Evolutionary conservation across 2,797 vertebrate genomes (phyloP), one percentile per base, ranked within the genome.

Genomic region (Coendou prehensilis): DNA sequence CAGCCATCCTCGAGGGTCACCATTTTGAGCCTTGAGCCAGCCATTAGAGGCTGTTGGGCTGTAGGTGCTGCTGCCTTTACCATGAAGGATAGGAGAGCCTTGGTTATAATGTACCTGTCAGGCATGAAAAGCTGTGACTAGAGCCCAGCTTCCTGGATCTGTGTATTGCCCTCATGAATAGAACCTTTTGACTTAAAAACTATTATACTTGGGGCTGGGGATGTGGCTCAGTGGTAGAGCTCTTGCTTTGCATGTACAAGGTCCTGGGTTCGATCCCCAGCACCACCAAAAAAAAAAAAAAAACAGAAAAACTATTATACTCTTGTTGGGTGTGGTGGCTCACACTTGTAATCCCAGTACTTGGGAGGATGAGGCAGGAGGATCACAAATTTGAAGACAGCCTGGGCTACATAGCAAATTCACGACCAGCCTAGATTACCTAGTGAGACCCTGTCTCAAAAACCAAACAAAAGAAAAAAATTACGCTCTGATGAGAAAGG

Each of bases 31-130:
- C 6, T 37, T 57, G 56, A 73, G 6, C 26, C 9, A 63, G 63
- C 52, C 54, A 11, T 37, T n/a, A 14, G 50, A 11, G 18, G 41
- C 75, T 57, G 1, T 23, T 54, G 52, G 15, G 28, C 37, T 26
- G 11, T 6, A 20, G 57, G 6, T 1, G 37, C 13, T 69, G 15
- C 78, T 10, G 18, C 30, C 37, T 1, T 54, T 6, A 56, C 5
- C 22, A 20, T 50, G 57, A 83, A 13, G 30, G 18, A 10, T 64
- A 15, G 10, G n/a, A 73, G 45, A 9, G 61, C 26, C 11, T 13
- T 8, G 37, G 9, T 78, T 13, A 26, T 17, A 17, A 18, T 9
- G 1, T 11, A 0, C 26, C 45, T n/a, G 0, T 83, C 10, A 4
- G 59, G 78, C 33, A 30, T 18, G n/a, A 52, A 47, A 37, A 52